Conservation (phyloP, 92 coral and sea anemone species). For the Epizoanthus stellaris region DNA sequence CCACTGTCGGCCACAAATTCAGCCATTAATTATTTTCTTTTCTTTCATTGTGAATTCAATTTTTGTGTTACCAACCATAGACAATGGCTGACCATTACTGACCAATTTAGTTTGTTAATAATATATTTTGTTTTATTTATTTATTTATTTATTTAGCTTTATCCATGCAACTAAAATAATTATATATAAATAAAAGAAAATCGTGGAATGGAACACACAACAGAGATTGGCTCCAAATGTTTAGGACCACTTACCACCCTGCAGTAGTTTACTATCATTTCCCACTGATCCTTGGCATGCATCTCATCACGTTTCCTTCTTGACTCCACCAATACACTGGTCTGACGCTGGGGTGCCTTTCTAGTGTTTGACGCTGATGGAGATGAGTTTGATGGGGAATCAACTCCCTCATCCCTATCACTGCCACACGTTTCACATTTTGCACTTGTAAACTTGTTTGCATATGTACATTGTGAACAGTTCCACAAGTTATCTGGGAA, state of each 20-base stretch:
- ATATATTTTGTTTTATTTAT: no score
- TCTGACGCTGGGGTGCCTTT: constrained; percentile 61
- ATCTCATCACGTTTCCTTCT: constrained; percentile 89
- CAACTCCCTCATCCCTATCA: background rate
- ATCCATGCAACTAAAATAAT: no score
- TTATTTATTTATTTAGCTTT: no score
- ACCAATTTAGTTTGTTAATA: no score
- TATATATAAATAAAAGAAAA: no score
- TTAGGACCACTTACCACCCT: constrained; percentile 59
- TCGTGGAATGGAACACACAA: no score
- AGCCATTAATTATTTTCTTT: no score
- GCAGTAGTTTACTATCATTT: constrained; percentile 80
- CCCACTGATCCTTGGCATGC: constrained; percentile 90
- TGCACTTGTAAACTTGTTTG: constrained; percentile 47
- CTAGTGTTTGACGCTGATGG: background rate
- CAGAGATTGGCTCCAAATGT: no score
- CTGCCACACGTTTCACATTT: constrained; percentile 39
- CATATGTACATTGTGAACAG: constrained; percentile 70
- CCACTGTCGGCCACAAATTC: no score
- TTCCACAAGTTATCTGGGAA: constrained; percentile 50
- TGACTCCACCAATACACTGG: constrained; percentile 88
- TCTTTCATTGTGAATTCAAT: background rate
- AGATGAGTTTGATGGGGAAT: background rate
- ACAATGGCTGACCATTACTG: no score
- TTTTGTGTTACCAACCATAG: no score